phyloP scores from a whole-genome alignment of 2,888 invertebrate genomes.

The Eupeodes latifasciatus region DNA sequence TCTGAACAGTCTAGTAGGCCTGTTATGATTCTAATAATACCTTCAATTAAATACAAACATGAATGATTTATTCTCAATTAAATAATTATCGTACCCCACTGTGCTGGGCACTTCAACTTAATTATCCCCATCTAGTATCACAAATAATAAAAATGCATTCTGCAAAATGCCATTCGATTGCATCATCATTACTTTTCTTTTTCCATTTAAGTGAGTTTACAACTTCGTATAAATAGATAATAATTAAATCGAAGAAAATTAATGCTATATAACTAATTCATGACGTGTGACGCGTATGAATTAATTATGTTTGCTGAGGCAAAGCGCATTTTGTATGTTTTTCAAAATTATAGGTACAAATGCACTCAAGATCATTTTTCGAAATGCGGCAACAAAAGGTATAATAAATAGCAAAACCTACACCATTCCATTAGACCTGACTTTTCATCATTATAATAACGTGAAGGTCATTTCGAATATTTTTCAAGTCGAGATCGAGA shows the following conservation, averaged over 20 bases:
- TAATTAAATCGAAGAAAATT: background rate
- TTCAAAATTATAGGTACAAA: background rate
- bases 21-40: too few species aligned
- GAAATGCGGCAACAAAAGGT: background rate
- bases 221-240: too few species aligned
- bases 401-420: background rate
- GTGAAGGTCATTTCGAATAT: slow-evolving; percentile 7
- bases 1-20: too few species aligned
- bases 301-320: slow-evolving; percentile 12
- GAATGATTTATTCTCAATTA: background rate
- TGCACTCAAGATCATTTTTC: background rate
- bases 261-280: background rate
- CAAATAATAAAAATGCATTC: background rate
- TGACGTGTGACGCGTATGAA: background rate
- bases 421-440: background rate
- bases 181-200: slow-evolving; percentile 19
- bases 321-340: background rate
- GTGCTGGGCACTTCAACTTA: background rate
- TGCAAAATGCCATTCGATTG: slow-evolving; percentile 16
- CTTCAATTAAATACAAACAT: too few species aligned
- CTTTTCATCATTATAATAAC: background rate
- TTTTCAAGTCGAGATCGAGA: slow-evolving; percentile 12
- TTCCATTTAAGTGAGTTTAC: background rate
- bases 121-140: background rate
- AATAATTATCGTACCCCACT: background rate